A percentile compares a stretch with the other conserved stretches of the same genome.
Evolutionary conservation across 2,797 vertebrate genomes (phyloP).

Genomic region (Sebastes taczanowskii): DNA sequence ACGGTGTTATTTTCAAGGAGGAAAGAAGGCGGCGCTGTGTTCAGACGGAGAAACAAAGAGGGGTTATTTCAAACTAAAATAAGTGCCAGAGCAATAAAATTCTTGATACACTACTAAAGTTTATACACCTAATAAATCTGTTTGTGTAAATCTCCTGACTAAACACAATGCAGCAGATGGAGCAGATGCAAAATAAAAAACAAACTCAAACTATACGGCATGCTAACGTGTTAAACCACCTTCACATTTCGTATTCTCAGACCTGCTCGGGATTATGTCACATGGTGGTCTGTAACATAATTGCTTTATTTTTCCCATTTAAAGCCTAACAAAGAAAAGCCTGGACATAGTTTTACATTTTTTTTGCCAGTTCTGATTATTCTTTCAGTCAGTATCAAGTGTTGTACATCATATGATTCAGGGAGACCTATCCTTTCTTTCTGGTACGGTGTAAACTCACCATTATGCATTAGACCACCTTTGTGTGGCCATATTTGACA

Average conservation of each 20-base stretch:
- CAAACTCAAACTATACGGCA: neutral
- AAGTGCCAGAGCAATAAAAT: neutral
- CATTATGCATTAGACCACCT: too few species aligned
- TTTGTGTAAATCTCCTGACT: conserved; percentile 9
- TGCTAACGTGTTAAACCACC: neutral
- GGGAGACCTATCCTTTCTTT: too few species aligned
- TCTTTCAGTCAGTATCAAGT: too few species aligned
- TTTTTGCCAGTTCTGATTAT: too few species aligned
- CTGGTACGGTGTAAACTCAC: too few species aligned
- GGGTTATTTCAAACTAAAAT: neutral
- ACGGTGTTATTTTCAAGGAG: conserved; percentile 11
- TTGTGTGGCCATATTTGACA: too few species aligned
- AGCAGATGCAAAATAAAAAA: neutral
- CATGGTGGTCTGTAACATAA: neutral
- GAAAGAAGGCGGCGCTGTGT: neutral
- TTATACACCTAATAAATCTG: conserved; percentile 10
- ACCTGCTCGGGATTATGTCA: neutral
- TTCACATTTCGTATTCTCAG: neutral
- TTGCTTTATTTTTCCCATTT: neutral
- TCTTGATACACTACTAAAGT: neutral
- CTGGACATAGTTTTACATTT: too few species aligned
- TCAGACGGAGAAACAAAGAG: conserved; percentile 11
- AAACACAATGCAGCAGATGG: neutral
- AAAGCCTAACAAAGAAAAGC: too few species aligned
- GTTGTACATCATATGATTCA: too few species aligned